Evolutionary conservation across 2,888 invertebrate species (phyloP), one percentile per base, ranked within the genome.

Genomic region (Synergus gifuensis): DNA sequence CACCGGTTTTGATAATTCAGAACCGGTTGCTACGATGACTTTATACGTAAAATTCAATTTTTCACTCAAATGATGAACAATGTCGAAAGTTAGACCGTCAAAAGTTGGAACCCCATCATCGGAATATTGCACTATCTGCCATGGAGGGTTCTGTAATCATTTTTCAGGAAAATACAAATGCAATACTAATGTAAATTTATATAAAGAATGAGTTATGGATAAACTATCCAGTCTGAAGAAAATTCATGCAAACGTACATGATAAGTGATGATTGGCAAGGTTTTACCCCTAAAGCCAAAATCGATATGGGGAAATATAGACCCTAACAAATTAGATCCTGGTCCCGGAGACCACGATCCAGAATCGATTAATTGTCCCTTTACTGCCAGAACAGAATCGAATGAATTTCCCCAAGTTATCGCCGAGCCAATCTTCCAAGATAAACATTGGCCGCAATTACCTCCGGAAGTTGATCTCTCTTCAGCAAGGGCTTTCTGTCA

Each of bases 1-100:
- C 76, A 79, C 78, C n/a, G 18, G 49, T 16, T 42, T 62, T 62
- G 79, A 80, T 12, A 80, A 76, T 58, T 81, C 83, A 1, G 69
- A 64, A 5, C 77, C 79, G 16, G 80, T 40, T 4, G 79, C 44
- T 44, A 84, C 58, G 44, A 92, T 86, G 0, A 93, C 90, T 4
- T 89, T 91, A 81, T 94, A 97, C 92, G 97, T 96, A 87, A 98
- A 98, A 90, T 98, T 98, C 78, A 98, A 93, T 86, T 94, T 96
- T 66, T 93, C 94, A 0, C 96, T 94, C 42, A 98, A 92, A 88
- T 97, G 96, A 79, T 95, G 94, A 0, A 98, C 91, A 66, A 98
- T 95, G 88, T 98, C 97, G 87, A 98, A 96, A 36, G 96, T 94
- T 63, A 98, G 93, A 1, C 98, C 98, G 1, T 93, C 93, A 87